Evolutionary conservation across 2,113 vertebrate species (phyloP).

Genomic region (Sebastes schlegelii): DNA sequence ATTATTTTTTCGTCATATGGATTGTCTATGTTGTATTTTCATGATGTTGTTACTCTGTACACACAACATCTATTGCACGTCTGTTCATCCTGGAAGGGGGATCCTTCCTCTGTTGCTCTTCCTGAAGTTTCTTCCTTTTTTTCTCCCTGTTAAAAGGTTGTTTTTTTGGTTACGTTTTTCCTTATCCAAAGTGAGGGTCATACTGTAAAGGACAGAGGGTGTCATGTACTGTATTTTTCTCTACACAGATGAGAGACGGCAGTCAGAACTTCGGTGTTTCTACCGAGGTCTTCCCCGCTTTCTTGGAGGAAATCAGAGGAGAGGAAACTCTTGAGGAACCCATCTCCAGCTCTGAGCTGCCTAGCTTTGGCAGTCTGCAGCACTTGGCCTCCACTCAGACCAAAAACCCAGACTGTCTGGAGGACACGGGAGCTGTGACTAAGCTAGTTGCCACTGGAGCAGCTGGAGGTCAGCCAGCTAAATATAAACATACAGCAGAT

Average conservation of each 20-base stretch:
- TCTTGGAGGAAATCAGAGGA: conserved; percentile 47
- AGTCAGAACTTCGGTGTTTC: conserved; percentile 10
- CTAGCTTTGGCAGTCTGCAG: conserved; percentile 20
- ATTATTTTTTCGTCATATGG: no score
- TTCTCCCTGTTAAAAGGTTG: no score
- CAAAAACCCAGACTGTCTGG: conserved; percentile 11
- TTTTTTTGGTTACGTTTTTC: no score
- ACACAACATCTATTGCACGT: no score
- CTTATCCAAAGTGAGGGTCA: no score
- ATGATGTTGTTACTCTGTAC: no score
- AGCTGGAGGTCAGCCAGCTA: conserved; percentile 63
- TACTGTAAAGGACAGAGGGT: no score
- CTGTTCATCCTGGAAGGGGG: no score
- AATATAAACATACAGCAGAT: conserved; percentile 38
- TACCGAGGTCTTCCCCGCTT: conserved; percentile 16
- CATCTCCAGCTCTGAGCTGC: conserved; percentile 15
- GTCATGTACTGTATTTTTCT: not conserved
- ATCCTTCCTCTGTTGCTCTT: no score
- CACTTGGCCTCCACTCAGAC: conserved; percentile 3
- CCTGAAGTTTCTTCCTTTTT: no score
- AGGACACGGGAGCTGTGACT: conserved; percentile 49
- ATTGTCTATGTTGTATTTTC: no score
- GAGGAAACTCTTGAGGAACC: conserved; percentile 52
- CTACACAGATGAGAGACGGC: conserved; percentile 39
- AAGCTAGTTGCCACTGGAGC: conserved; percentile 45